Conservation (phyloP, 2,888 invertebrate genomes). For the Pammene fasciana region DNA sequence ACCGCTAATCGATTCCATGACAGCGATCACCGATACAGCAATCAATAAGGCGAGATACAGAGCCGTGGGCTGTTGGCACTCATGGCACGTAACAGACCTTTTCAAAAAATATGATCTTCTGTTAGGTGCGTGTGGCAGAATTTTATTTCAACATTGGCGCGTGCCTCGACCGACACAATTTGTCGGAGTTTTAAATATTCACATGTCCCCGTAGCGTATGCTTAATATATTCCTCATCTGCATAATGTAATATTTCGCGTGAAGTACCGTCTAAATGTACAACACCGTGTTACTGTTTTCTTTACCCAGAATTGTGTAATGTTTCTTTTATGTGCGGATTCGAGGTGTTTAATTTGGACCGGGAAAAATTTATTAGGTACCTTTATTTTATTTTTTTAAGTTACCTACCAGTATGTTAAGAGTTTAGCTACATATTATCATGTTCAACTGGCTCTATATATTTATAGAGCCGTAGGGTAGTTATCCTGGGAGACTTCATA, state of each 20-base stretch:
- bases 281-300: slow-evolving; percentile 53
- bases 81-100: slow-evolving; percentile 65
- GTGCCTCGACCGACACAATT: slow-evolving; percentile 60
- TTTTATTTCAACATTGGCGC: slow-evolving; percentile 57
- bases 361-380: not conserved
- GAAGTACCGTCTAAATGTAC: slow-evolving; percentile 57
- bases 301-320: slow-evolving; percentile 38
- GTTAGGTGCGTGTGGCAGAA: slow-evolving; percentile 49
- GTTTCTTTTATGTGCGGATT: slow-evolving; percentile 36
- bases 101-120: slow-evolving; percentile 68
- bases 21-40: slow-evolving; percentile 29
- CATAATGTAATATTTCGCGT: slow-evolving; percentile 71
- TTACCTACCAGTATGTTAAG: not conserved
- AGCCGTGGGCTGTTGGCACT: slow-evolving; percentile 50
- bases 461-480: too few relatives aligned
- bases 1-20: slow-evolving; percentile 25
- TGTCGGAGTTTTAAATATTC: slow-evolving; percentile 73
- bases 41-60: slow-evolving; percentile 34
- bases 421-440: too few relatives aligned
- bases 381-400: not conserved
- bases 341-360: slow-evolving; percentile 22
- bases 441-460: too few relatives aligned
- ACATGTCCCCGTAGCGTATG: slow-evolving; percentile 65
- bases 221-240: slow-evolving; percentile 72
- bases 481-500: too few relatives aligned